phyloP scores from a whole-genome alignment of 2,113 vertebrate species.

The Zootoca vivipara region DNA sequence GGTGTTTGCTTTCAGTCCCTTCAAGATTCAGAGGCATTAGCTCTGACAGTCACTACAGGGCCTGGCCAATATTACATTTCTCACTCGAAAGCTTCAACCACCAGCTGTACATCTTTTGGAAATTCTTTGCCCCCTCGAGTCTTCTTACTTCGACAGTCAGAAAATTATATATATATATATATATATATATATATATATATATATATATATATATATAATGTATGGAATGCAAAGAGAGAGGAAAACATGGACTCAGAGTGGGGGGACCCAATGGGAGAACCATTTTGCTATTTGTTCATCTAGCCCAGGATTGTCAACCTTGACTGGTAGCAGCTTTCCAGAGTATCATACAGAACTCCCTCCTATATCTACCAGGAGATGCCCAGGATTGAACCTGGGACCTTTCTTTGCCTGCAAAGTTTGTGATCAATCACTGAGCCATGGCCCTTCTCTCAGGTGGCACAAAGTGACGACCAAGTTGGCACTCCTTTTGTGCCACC shows the following conservation, averaged over 20 bases:
- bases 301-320: too few relatives aligned
- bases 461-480: too few relatives aligned
- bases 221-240: neutral
- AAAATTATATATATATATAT: neutral
- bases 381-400: too few relatives aligned
- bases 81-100: slow-evolving; percentile 31
- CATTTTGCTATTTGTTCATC: neutral
- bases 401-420: too few relatives aligned
- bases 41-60: slow-evolving; percentile 18
- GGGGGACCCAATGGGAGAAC: neutral
- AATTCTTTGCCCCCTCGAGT: slow-evolving; percentile 43
- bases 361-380: too few relatives aligned
- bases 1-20: slow-evolving; percentile 68
- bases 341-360: too few relatives aligned
- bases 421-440: too few relatives aligned
- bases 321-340: too few relatives aligned
- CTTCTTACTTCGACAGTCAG: neutral
- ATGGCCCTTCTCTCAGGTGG: too few relatives aligned
- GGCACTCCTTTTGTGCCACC: too few relatives aligned
- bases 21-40: slow-evolving; percentile 34
- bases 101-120: neutral
- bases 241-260: neutral
- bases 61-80: slow-evolving; percentile 35
- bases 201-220: neutral
- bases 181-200: too few relatives aligned